Evolutionary conservation across 2,113 vertebrate species (phyloP).

Genomic region (Kryptolebias marmoratus): DNA sequence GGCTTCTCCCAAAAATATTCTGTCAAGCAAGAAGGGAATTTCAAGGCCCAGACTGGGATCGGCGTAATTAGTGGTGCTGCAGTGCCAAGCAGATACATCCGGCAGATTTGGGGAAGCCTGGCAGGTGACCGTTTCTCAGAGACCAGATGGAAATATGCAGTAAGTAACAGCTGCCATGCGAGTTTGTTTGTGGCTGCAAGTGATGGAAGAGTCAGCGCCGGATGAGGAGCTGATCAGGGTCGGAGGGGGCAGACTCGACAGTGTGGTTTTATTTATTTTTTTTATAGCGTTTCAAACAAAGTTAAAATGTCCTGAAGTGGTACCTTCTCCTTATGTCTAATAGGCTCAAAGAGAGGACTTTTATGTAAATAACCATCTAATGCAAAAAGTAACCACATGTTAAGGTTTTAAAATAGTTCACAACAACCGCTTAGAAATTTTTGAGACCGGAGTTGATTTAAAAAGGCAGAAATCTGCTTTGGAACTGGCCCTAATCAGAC

Average conservation of each 20-base stretch:
- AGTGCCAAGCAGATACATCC: slow-evolving; percentile 63
- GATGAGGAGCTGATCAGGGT: slow-evolving; percentile 12
- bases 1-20: slow-evolving; percentile 51
- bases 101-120: slow-evolving; percentile 62
- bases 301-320: neutral
- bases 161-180: slow-evolving; percentile 35
- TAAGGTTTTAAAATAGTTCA: too few relatives aligned
- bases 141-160: slow-evolving; percentile 59
- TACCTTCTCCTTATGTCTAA: neutral
- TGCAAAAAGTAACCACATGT: neutral
- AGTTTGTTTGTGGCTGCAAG: slow-evolving; percentile 44
- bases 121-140: slow-evolving; percentile 60
- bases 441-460: too few relatives aligned
- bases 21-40: slow-evolving; percentile 54
- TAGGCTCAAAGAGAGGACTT: neutral
- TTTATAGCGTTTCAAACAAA: slow-evolving; percentile 1
- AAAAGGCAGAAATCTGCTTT: too few relatives aligned
- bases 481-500: too few relatives aligned
- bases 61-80: slow-evolving; percentile 73
- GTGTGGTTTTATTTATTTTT: neutral
- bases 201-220: slow-evolving; percentile 19
- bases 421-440: too few relatives aligned
- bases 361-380: neutral
- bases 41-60: slow-evolving; percentile 64
- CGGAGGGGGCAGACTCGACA: neutral